Conservation (phyloP, 1,140 invertebrate genomes). For the Trinorchestia longiramus region DNA sequence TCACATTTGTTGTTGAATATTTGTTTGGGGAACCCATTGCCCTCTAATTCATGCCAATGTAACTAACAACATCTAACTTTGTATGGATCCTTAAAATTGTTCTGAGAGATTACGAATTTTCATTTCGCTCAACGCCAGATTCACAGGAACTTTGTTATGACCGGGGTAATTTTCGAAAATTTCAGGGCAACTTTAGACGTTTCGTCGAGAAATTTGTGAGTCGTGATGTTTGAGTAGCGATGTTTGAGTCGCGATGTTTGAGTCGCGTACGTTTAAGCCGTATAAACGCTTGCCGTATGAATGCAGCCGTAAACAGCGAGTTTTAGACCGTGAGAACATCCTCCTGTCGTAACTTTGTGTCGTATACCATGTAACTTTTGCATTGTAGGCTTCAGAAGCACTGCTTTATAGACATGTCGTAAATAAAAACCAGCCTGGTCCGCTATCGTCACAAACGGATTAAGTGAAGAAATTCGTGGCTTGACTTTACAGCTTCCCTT, state of each 20-base stretch:
- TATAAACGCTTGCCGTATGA: slow-evolving; percentile 19
- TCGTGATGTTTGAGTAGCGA: no score
- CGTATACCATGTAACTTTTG: slow-evolving; percentile 30
- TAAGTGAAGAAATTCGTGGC: not conserved
- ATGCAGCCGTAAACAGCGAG: slow-evolving; percentile 9
- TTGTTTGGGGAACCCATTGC: not conserved
- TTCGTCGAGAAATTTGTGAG: not conserved
- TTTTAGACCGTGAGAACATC: slow-evolving; percentile 14
- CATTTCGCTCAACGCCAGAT: slow-evolving; percentile 13
- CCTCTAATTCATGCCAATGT: not conserved
- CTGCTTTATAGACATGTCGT: slow-evolving; percentile 29
- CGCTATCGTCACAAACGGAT: not conserved
- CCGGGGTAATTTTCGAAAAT: not conserved
- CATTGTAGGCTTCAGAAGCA: slow-evolving; percentile 1
- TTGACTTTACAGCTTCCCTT: not conserved
- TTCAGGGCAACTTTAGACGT: slow-evolving; percentile 16
- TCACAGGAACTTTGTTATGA: not conserved
- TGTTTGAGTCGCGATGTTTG: slow-evolving; percentile 12
- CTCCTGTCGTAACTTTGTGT: slow-evolving; percentile 18
- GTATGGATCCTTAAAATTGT: not conserved
- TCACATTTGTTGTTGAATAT: not conserved
- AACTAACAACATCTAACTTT: not conserved
- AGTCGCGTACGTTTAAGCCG: not conserved
- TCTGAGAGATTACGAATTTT: not conserved
- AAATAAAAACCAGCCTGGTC: not conserved